phyloP scores from a whole-genome alignment of 2,888 invertebrate species.

The Brachycybe producta region DNA sequence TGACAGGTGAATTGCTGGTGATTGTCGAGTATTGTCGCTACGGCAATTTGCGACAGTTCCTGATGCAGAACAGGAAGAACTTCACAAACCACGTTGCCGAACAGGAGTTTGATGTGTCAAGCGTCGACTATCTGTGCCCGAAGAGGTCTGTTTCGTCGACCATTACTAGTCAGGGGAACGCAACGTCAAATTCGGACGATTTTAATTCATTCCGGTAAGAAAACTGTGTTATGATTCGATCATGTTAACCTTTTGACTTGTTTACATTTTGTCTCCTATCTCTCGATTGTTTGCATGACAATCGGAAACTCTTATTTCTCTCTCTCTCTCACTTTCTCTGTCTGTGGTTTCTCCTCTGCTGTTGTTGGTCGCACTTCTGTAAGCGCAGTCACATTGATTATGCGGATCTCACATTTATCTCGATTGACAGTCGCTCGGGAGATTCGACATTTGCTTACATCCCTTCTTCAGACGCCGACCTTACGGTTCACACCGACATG shows the following conservation, averaged over 20 bases:
- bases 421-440: not conserved
- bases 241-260: no score
- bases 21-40: slow-evolving; percentile 20
- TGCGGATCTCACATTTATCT: no score
- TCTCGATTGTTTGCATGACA: no score
- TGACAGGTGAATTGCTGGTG: slow-evolving; percentile 20
- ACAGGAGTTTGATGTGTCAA: slow-evolving; percentile 8
- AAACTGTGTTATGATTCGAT: no score
- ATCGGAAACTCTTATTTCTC: no score
- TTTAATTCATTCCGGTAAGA: no score
- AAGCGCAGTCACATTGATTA: no score
- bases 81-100: slow-evolving; percentile 57
- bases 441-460: not conserved
- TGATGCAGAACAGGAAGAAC: slow-evolving; percentile 62
- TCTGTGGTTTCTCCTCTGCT: no score
- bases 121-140: slow-evolving; percentile 5
- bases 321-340: no score
- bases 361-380: no score
- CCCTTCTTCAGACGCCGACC: slow-evolving; percentile 4
- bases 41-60: slow-evolving; percentile 49
- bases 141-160: not conserved
- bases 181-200: no score
- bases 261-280: no score
- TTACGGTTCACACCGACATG: slow-evolving; percentile 18
- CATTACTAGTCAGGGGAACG: not conserved